Evolutionary conservation across 1,140 invertebrate species (phyloP).

Genomic region (Heliconius congener): DNA sequence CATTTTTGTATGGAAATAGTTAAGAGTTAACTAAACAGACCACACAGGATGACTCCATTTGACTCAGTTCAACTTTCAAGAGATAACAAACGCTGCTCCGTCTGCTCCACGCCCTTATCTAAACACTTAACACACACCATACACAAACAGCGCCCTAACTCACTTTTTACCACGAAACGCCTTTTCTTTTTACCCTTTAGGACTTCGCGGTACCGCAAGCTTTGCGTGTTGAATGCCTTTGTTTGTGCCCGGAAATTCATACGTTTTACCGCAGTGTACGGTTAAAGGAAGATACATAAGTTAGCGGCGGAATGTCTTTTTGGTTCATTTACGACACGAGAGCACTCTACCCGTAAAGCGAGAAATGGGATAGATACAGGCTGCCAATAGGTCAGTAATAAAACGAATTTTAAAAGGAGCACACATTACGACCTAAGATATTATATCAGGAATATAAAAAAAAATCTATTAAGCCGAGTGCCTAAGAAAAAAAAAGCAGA

Average conservation of each 20-base stretch:
- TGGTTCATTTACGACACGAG: slow-evolving; percentile 54
- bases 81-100: slow-evolving; percentile 72
- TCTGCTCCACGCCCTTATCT: slow-evolving; percentile 75
- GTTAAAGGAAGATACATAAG: slow-evolving; percentile 68
- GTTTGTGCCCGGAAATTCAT: slow-evolving; percentile 73
- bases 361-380: slow-evolving; percentile 33
- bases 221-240: slow-evolving; percentile 72
- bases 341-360: slow-evolving; percentile 40
- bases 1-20: slow-evolving; percentile 49
- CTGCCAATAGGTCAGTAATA: slow-evolving; percentile 37
- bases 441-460: slow-evolving; percentile 48
- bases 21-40: slow-evolving; percentile 71
- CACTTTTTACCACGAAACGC: slow-evolving; percentile 77
- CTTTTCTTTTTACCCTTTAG: slow-evolving; percentile 76
- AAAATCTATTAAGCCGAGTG: slow-evolving; percentile 71
- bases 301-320: slow-evolving; percentile 61
- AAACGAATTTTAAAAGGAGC: slow-evolving; percentile 35
- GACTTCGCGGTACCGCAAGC: slow-evolving; percentile 67
- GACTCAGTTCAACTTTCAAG: slow-evolving; percentile 65
- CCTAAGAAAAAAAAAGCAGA: slow-evolving; percentile 40
- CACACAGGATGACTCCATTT: slow-evolving; percentile 79
- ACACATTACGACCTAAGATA: slow-evolving; percentile 44
- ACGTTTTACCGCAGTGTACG: slow-evolving; percentile 68
- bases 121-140: slow-evolving; percentile 77
- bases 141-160: slow-evolving; percentile 76